A percentile compares a stretch with the other conserved stretches of the same genome.
These are phyloP conservation scores for Chanos chanos DNA, from an alignment of 2,797 vertebrate species.

Conservation along the genomic window DNA sequence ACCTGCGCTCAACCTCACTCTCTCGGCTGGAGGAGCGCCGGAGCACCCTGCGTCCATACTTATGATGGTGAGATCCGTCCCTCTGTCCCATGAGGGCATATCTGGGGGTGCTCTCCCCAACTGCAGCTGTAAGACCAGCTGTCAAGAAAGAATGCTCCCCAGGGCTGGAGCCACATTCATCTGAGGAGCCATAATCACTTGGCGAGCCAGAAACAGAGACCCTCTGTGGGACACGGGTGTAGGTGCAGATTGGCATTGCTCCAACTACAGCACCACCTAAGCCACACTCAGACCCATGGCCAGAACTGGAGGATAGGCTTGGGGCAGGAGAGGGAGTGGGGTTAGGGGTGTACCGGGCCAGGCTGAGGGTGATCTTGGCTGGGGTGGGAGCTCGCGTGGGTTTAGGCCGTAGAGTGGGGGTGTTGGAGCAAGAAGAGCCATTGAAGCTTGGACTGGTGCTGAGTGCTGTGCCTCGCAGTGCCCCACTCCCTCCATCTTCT, in stretches of 20 bases:
- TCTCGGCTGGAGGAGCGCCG: slow-evolving; percentile 70
- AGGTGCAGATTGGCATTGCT: slow-evolving; percentile 71
- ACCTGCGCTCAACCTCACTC: slow-evolving; percentile 68
- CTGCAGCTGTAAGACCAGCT: slow-evolving; percentile 56
- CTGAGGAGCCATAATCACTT: slow-evolving; percentile 81
- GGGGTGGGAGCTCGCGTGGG: slow-evolving; percentile 76
- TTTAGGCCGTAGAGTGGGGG: slow-evolving; percentile 71
- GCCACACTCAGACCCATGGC: slow-evolving; percentile 78
- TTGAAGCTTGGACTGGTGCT: slow-evolving; percentile 77
- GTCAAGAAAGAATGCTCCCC: slow-evolving; percentile 72
- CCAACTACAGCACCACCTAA: slow-evolving; percentile 71
- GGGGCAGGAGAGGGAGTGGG: slow-evolving; percentile 74
- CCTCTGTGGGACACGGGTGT: slow-evolving; percentile 71
- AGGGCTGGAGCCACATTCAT: slow-evolving; percentile 81
- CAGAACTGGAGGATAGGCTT: slow-evolving; percentile 76
- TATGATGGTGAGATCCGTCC: slow-evolving; percentile 61
- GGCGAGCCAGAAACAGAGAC: slow-evolving; percentile 77
- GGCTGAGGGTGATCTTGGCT: slow-evolving; percentile 77
- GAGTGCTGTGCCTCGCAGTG: slow-evolving; percentile 66
- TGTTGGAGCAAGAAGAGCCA: slow-evolving; percentile 74
- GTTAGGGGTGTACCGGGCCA: slow-evolving; percentile 74
- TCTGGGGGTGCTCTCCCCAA: slow-evolving; percentile 65
- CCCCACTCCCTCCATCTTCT: slow-evolving; percentile 68
- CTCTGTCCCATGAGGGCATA: slow-evolving; percentile 77
- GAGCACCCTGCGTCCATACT: slow-evolving; percentile 69